Base-by-base conservation (phyloP, 2,113 vertebrate genomes). In the Tachycineta bicolor region DNA sequence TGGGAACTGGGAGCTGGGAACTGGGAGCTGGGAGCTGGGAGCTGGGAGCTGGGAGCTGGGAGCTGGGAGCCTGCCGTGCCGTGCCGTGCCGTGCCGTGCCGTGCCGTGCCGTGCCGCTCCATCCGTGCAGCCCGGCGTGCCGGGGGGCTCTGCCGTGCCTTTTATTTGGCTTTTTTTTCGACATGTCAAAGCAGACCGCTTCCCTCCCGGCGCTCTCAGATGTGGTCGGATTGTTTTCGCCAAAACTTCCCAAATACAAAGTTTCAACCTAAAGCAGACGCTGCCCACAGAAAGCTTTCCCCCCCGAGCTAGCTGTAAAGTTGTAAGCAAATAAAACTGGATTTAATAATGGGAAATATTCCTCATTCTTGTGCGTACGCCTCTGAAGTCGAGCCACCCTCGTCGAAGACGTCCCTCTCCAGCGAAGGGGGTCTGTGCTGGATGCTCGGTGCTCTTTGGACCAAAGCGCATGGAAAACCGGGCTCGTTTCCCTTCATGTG, bases 321-420 rank as follows among this genome's bases (percentile, higher is more conserved):
- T 55, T 74, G 39, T 70, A 94, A 93, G 92, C 92, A 96, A 93
- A 76, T 78, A 94, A 93, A 93, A 78, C 84, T 89, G 90, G 95
- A 59, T 91, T 95, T 96, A 94, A 91, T 97, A 95, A 96, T 84
- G 89, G 93, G 92, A 94, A 95, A 95, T 87, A 81, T 50, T 95
- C 93, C 52, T 76, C 89, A 88, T 96, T 79, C 88, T 76, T 93
- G 79, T 24, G 70, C 67, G 0, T 11, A 24, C 2, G 60, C 88
- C 94, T 93, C 94, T 94, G 92, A 93, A 95, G 92, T 71, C 17
- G 44, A 91, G 33, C 92, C 96, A 94, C 96, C 93, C 91, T 83
- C 5, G 21, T 64, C 10, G 93, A 67, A 47, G 78, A 16, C 43
- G n/a, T 47, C 78, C 76, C 46, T 6, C 75, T 39, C 7, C 85